These are phyloP conservation scores for Batillaria attramentaria DNA, from an alignment of 1,140 invertebrate genomes.

Conservation along the genomic window DNA sequence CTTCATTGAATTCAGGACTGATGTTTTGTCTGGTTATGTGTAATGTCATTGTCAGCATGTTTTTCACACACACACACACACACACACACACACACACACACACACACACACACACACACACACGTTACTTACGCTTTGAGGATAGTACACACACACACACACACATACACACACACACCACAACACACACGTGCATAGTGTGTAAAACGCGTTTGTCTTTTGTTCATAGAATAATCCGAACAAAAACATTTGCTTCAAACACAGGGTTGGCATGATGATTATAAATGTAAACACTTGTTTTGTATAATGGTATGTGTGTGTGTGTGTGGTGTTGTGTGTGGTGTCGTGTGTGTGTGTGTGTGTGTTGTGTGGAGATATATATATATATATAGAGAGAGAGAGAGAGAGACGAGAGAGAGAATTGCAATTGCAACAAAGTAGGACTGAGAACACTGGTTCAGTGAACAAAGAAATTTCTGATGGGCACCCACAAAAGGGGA, in stretches of 20 bases:
- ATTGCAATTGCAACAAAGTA: too few relatives aligned
- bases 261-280: background rate
- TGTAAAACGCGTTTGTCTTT: background rate
- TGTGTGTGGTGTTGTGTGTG: conserved; percentile 41
- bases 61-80: background rate
- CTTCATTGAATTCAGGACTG: too few relatives aligned
- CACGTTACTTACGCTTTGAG: background rate
- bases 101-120: background rate
- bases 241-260: background rate
- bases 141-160: background rate
- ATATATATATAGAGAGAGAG: too few relatives aligned
- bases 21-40: too few relatives aligned
- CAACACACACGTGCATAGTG: background rate
- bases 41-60: too few relatives aligned
- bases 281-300: background rate
- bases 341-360: conserved; percentile 47
- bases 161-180: background rate
- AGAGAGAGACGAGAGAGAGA: too few relatives aligned
- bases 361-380: too few relatives aligned
- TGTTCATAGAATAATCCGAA: background rate
- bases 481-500: too few relatives aligned
- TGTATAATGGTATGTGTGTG: conserved; percentile 44
- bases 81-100: conserved; percentile 2
- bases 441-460: too few relatives aligned
- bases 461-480: too few relatives aligned